Evolutionary conservation across 2,888 invertebrate species (phyloP), one percentile per base, ranked within the genome.

Genomic region (Lycophotia porphyrea): DNA sequence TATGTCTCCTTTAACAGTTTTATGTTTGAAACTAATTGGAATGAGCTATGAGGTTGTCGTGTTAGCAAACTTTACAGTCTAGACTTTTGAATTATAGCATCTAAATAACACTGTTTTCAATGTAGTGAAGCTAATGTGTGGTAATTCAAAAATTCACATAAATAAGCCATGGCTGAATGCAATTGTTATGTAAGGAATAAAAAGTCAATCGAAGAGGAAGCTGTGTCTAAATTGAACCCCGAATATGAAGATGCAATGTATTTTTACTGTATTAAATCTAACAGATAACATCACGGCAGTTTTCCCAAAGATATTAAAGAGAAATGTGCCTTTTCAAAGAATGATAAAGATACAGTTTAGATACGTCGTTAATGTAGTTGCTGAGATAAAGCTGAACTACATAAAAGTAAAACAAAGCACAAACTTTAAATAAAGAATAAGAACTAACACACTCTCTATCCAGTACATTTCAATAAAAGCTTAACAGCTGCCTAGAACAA

Each of bases 21-120:
- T 68, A 61, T 74, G 47, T 68, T 42, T 27, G 36, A 27, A 61
- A 31, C 64, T 75, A 81, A 76, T 84, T 80, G 67, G 55, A 71
- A 63, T 78, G 63, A 81, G 13, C 60, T 68, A 72, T 64, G 39
- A 64, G 42, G 39, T 60, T 13, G 18, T 64, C 36, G n/a, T n/a
- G 24, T 36, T 47, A 61, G 63, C 34, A 58, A 71, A 70, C 24
- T 60, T 58, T 44, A 18, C 3, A 7, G 34, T 52, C 31, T 66
- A 69, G 39, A 66, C 61, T 61, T 52, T 60, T 42, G n/a, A 65
- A 64, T 69, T n/a, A 49, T 52, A 49, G 4, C 18, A 42, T 36
- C 15, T 13, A 36, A 36, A 71, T 24, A 42, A 60, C n/a, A 42
- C 21, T 8, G 5, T 18, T 31, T 34, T 70, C 42, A 49, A 74